A percentile compares a stretch with the other conserved stretches of the same genome.
These are phyloP conservation scores for Phoeniculus purpureus DNA, from an alignment of 2,797 vertebrate species.

Conservation along the genomic window DNA sequence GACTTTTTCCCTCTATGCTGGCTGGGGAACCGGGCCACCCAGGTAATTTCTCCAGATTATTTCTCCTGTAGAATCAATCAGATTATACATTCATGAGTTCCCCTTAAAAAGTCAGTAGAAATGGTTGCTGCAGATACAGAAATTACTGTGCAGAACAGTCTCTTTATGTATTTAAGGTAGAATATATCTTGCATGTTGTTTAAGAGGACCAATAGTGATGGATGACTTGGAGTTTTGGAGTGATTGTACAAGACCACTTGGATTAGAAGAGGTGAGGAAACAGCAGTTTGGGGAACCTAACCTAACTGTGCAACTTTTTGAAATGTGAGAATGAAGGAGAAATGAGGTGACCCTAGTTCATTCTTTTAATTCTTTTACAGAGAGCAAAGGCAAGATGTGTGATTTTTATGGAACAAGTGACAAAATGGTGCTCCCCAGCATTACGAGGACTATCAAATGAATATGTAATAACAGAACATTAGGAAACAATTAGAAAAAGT, in stretches of 20 bases:
- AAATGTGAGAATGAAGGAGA: background rate
- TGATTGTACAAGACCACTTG: background rate
- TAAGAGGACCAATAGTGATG: background rate
- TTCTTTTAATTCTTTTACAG: background rate
- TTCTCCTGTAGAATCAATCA: background rate
- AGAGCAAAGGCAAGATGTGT: background rate
- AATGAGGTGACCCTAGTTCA: background rate
- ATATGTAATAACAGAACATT: conserved; percentile 68
- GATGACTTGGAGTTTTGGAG: background rate
- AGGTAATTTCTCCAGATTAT: background rate
- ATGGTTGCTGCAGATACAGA: background rate
- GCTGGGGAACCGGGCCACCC: background rate
- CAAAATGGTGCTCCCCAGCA: conserved; percentile 45
- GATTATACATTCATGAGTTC: too few species aligned
- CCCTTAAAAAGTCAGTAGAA: background rate
- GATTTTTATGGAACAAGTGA: conserved; percentile 13
- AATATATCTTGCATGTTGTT: background rate
- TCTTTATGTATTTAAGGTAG: background rate
- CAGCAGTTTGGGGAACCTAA: background rate
- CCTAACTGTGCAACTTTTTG: background rate
- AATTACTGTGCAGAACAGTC: background rate
- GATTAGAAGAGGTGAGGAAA: background rate
- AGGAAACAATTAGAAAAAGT: conserved; percentile 73
- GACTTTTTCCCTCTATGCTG: background rate
- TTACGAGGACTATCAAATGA: conserved; percentile 48